Evolutionary conservation across 2,888 invertebrate species (phyloP).

Genomic region (Toxonevra muliebris): DNA sequence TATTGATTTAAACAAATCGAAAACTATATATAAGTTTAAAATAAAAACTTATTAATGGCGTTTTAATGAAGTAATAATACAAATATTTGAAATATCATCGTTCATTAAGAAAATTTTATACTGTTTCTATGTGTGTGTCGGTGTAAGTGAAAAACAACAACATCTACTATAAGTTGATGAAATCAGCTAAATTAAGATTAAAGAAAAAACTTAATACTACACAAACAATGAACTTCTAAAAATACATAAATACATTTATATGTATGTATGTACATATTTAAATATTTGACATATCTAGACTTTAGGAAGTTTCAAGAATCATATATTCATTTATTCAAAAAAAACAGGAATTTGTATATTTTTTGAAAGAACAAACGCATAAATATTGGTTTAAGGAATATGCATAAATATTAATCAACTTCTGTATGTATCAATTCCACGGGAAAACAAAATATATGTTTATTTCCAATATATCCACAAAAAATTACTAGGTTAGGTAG

Average conservation of each 20-base stretch:
- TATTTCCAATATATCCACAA: no score
- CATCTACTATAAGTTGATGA: background rate
- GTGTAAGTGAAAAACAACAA: background rate
- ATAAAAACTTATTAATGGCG: slow-evolving; percentile 22
- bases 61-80: slow-evolving; percentile 27
- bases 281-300: background rate
- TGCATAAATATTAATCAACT: no score
- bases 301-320: no score
- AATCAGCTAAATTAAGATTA: background rate
- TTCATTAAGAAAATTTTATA: slow-evolving; percentile 3
- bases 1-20: slow-evolving; percentile 21
- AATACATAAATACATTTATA: background rate
- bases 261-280: background rate
- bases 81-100: no score
- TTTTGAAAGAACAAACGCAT: no score
- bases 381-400: no score
- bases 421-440: no score
- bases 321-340: no score
- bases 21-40: slow-evolving; percentile 16
- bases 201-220: background rate
- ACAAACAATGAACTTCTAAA: slow-evolving; percentile 10
- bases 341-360: no score
- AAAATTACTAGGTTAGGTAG: no score
- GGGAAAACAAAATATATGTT: no score
- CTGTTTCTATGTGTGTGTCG: slow-evolving; percentile 1